Conservation (phyloP, 2,797 vertebrate species). For the Karalla daura region DNA sequence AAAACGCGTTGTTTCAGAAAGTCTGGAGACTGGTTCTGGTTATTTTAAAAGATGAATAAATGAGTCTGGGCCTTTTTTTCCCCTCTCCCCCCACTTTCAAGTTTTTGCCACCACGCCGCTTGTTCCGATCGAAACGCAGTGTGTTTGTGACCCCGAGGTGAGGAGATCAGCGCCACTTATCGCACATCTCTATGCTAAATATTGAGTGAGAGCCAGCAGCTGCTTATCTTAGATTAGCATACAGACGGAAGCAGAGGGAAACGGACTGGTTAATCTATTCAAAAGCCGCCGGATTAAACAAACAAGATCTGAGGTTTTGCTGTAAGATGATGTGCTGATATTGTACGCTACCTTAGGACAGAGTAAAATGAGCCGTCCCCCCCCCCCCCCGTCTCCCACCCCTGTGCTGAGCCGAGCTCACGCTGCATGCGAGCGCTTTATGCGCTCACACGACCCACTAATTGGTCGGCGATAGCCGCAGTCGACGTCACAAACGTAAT, state of each 20-base stretch:
- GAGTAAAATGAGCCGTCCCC: neutral
- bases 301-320: neutral
- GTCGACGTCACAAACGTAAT: neutral
- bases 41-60: constrained; percentile 38
- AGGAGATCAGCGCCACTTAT: neutral
- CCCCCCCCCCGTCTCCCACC: neutral
- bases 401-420: no score
- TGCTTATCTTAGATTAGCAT: neutral
- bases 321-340: neutral
- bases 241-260: neutral
- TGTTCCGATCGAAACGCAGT: neutral
- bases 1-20: constrained; percentile 5
- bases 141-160: neutral
- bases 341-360: neutral
- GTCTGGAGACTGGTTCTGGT: constrained; percentile 16
- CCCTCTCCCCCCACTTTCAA: no score
- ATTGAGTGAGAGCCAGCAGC: neutral
- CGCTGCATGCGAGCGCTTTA: no score
- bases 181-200: neutral
- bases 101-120: constrained; percentile 7
- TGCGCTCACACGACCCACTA: no score
- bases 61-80: constrained; percentile 21
- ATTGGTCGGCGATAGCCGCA: neutral
- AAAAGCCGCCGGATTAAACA: neutral
- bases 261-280: neutral